Base-by-base conservation (phyloP, 2,888 invertebrate species). In the Cryptophagus acutangulus region DNA sequence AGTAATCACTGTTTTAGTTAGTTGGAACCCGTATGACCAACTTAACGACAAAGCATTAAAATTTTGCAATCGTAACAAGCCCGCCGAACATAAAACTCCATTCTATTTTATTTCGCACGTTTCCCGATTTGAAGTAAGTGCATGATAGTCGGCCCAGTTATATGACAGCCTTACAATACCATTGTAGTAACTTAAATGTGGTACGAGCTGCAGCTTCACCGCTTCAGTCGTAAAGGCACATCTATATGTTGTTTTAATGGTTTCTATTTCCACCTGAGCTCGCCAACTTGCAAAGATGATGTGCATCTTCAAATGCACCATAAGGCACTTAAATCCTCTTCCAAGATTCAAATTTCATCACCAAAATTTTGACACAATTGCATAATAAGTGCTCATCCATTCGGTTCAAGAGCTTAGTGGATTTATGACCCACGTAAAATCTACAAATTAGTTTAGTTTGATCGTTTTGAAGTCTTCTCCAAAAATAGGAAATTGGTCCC, bases 181-280 rank as follows among this genome's bases (percentile, higher is more conserved):
- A 17, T 10, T n/a, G n/a, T 15, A 38, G 39, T 24, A 36, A 24
- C 33, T 6, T 25, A 24, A 16, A 3, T 15, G 15, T 17, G 33
- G 30, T 15, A 17, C 35, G 6, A n/a, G 35, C 43, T 30, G 43
- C 40, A 37, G 45, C 33, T n/a, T 26, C 41, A 45, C 47, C 46
- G 52, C 49, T 51, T 48, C 44, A 51, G 55, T 60, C 63, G 58
- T 62, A 63, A 63, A 63, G 52, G 57, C n/a, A n/a, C n/a, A n/a
- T n/a, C n/a, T 62, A 62, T 61, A 63, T 54, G 52, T 56, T 59
- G 35, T 41, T 61, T 63, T 63, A 61, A 63, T 63, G 57, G 62
- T 52, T 54, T 57, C 57, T 52, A 49, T 61, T 62, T 62, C 61
- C 61, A 62, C 62, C 62, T 62, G 63, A 61, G 58, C 54, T 54